Evolutionary conservation across 2,113 vertebrate genomes (phyloP), one percentile per base, ranked within the genome.

Genomic region (Rutilus rutilus): DNA sequence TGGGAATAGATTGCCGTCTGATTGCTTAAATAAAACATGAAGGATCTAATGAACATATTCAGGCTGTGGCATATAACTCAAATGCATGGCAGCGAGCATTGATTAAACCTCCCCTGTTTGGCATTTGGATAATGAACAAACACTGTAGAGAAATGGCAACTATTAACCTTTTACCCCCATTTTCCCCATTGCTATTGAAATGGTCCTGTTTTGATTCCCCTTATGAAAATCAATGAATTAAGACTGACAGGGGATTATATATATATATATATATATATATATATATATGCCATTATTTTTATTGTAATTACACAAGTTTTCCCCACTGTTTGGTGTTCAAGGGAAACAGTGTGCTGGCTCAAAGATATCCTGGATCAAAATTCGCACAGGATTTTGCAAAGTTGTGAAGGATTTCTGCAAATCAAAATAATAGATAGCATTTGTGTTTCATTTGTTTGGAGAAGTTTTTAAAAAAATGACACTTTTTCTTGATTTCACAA

Each of bases 11-110:
- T 88, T 85, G 82, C 33, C 23, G 85, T 88, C 88, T 95, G 94
- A 95, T 95, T 94, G 91, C 91, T 92, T 95, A 87, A 95, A 95
- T 95, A 94, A 95, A 92, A 93, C 93, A 95, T 95, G 93, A 95
- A 93, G 90, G 91, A 90, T 84, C 78, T 91, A 92, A 93, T 93
- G 92, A 95, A 93, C 91, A 90, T 90, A 92, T 94, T 93, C 88
- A 90, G 87, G 90, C 88, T 89, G 85, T 90, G 89, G 89, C 87
- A 87, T 79, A 79, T 90, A 91, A 92, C 89, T 89, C 83, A 65
- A 87, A 89, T 92, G 87, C 86, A 90, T 82, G 62, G 85, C 82
- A 45, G 90, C 85, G 83, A 92, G 91, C 67, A 67, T 85, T 95
- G 95, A 95, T 95, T 95, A 95, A 94, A 93, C 91, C 92, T 93